Conservation (phyloP, 2,797 vertebrate genomes). For the Takifugu ocellatus region DNA sequence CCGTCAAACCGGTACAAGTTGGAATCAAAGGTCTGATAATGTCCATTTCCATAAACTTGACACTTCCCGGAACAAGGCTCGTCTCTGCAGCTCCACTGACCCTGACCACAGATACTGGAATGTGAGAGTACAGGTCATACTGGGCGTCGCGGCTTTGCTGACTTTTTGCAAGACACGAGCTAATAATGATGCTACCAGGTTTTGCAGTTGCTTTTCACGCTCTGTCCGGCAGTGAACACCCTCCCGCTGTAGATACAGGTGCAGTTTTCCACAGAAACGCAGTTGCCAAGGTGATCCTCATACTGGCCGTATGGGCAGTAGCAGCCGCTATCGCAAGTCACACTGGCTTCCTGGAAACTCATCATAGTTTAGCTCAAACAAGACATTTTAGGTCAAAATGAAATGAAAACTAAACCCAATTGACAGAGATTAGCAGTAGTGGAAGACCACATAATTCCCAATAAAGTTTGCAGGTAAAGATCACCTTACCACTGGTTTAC, state of each 20-base stretch:
- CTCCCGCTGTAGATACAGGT: slow-evolving; percentile 75
- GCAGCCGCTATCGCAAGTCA: slow-evolving; percentile 76
- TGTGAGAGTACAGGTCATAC: not conserved
- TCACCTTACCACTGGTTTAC: slow-evolving; percentile 59
- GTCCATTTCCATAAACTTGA: slow-evolving; percentile 83
- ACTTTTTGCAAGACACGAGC: fast-evolving
- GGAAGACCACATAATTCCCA: too few relatives aligned
- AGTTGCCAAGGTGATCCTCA: slow-evolving; percentile 75
- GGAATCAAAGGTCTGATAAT: slow-evolving; percentile 81
- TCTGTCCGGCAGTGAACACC: slow-evolving; percentile 68
- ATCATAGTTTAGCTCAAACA: too few relatives aligned
- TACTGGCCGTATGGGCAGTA: slow-evolving; percentile 76
- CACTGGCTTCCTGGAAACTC: slow-evolving; percentile 29
- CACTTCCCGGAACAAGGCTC: slow-evolving; percentile 75
- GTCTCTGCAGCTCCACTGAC: slow-evolving; percentile 75
- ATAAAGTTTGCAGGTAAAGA: not conserved
- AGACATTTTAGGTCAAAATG: too few relatives aligned
- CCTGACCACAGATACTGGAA: slow-evolving; percentile 71
- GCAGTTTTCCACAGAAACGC: slow-evolving; percentile 72
- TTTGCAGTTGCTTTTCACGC: slow-evolving; percentile 73
- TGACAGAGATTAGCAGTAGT: not conserved
- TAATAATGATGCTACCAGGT: slow-evolving; percentile 63
- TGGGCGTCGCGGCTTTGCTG: too few relatives aligned
- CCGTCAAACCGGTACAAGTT: slow-evolving; percentile 80
- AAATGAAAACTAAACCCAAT: not conserved